Evolutionary conservation across 2,113 vertebrate species (phyloP).

Genomic region (Notarius lentiginosus): DNA sequence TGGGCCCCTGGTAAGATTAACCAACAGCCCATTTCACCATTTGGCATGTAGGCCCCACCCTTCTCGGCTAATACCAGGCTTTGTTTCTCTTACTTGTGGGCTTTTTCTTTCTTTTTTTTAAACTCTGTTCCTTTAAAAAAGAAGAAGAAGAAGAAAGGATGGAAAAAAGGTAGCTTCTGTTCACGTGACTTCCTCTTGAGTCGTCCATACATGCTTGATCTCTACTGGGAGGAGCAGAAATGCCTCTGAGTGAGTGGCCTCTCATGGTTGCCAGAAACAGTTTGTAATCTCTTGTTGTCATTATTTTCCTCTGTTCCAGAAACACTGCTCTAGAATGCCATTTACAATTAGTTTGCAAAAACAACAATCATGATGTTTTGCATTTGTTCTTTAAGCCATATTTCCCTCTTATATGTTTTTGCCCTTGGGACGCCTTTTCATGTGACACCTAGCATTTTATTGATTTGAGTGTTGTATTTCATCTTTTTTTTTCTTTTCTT

Average conservation of each 20-base stretch:
- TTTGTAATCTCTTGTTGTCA: constrained; percentile 39
- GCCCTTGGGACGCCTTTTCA: neutral
- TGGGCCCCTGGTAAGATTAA: constrained; percentile 64
- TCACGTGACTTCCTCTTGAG: constrained; percentile 74
- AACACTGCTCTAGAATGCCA: neutral
- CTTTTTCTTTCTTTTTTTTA: constrained; percentile 42
- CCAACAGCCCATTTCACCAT: constrained; percentile 62
- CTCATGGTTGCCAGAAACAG: constrained; percentile 41
- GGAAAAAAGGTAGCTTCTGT: constrained; percentile 60
- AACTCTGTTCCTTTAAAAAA: constrained; percentile 31
- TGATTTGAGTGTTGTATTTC: neutral
- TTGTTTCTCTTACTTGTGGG: constrained; percentile 73
- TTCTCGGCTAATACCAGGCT: constrained; percentile 66
- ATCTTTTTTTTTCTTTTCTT: neutral
- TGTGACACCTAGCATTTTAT: neutral
- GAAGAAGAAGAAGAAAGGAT: constrained; percentile 61
- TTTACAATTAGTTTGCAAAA: neutral
- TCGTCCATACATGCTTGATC: constrained; percentile 67
- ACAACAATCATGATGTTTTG: neutral
- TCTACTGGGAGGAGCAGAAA: constrained; percentile 56
- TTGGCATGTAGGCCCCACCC: constrained; percentile 67
- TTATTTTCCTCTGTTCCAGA: constrained; percentile 14
- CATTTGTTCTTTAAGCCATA: neutral
- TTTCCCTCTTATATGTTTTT: neutral
- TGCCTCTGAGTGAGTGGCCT: constrained; percentile 46